A percentile compares a stretch with the other conserved stretches of the same genome.
phyloP scores from a whole-genome alignment of 1,140 invertebrate genomes.

The Leptestheria dahalacensis region DNA sequence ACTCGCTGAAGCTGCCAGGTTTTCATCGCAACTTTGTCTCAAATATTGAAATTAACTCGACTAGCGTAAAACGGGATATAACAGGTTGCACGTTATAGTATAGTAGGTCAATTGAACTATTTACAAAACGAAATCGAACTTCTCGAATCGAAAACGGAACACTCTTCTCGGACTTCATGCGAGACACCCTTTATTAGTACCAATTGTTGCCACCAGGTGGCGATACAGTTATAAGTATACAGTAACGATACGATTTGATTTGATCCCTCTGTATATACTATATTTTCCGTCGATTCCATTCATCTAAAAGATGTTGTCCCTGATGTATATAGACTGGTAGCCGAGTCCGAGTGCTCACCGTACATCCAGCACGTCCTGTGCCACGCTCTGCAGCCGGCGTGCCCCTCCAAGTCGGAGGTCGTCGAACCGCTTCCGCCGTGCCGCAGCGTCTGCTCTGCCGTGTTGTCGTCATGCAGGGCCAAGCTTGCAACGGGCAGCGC shows the following conservation, averaged over 20 bases:
- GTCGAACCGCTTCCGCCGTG: constrained; percentile 43
- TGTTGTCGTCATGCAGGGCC: constrained; percentile 59
- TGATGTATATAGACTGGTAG: constrained; percentile 53
- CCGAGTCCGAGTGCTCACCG: constrained; percentile 73
- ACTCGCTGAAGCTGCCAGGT: constrained; percentile 61
- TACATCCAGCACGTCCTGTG: constrained; percentile 73
- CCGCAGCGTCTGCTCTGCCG: constrained; percentile 66
- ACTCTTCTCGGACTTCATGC: no score
- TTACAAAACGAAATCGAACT: no score
- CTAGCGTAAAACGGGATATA: no score
- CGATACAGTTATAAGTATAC: not conserved
- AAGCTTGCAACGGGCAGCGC: not conserved
- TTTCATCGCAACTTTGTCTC: no score
- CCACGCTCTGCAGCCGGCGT: constrained; percentile 62
- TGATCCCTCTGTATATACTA: not conserved
- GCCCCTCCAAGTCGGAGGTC: constrained; percentile 30
- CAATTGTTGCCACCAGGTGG: no score
- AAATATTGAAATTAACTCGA: no score
- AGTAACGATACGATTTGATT: constrained; percentile 13
- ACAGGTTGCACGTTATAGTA: no score
- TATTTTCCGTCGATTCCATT: not conserved
- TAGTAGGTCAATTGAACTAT: no score
- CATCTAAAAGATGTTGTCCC: no score
- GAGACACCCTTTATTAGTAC: no score
- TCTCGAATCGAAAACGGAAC: no score